Percentiles rank a stretch among this genome's conserved stretches.
Evolutionary conservation across 2,113 vertebrate genomes (phyloP).

Genomic region (Stictonetta naevosa): DNA sequence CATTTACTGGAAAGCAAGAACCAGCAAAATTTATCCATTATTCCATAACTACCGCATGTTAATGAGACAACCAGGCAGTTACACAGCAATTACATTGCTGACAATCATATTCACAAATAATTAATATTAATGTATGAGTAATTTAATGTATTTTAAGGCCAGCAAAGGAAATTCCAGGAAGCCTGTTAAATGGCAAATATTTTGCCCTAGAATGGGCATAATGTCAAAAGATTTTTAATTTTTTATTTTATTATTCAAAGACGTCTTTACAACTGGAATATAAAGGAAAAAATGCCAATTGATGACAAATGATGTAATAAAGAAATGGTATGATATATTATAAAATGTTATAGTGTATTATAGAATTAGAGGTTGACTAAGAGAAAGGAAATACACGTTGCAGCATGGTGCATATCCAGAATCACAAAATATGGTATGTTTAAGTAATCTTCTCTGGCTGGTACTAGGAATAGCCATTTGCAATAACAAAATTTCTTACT

Average conservation of each 20-base stretch:
- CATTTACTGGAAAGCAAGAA: background rate
- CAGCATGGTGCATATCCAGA: background rate
- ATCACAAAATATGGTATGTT: background rate
- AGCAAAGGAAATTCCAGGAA: background rate
- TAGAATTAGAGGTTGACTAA: background rate
- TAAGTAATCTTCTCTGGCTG: background rate
- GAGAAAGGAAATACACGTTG: background rate
- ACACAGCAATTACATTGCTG: background rate
- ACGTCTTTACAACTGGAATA: background rate
- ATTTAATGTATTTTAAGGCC: background rate
- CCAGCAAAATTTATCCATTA: background rate
- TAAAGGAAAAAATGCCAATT: background rate
- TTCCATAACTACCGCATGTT: background rate
- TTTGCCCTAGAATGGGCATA: background rate
- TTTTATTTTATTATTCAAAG: no score
- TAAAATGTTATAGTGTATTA: background rate
- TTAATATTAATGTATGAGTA: background rate
- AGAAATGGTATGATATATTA: background rate
- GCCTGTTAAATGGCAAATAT: background rate
- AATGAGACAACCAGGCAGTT: background rate
- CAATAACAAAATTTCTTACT: background rate
- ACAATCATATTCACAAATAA: background rate
- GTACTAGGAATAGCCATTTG: background rate
- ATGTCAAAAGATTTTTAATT: background rate
- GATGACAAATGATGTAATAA: background rate